Conservation (phyloP, 2,113 vertebrate species). For the Manacus vitellinus region DNA sequence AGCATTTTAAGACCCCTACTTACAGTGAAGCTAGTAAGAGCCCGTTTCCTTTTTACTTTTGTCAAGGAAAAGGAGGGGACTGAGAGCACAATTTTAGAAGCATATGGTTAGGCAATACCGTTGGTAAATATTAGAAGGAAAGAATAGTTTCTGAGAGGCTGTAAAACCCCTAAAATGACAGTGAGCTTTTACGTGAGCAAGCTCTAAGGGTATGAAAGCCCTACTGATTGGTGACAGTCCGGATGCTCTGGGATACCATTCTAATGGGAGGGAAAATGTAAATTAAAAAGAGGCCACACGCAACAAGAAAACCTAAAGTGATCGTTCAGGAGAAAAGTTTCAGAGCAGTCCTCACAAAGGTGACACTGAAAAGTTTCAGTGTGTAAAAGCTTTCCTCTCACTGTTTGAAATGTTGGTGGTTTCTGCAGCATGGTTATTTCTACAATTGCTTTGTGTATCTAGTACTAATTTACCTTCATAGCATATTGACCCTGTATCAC, state of each 20-base stretch:
- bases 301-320: background rate
- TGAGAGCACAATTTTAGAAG: background rate
- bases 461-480: slow-evolving; percentile 12
- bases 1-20: slow-evolving; percentile 17
- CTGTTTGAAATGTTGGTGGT: background rate
- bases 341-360: background rate
- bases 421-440: background rate
- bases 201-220: background rate
- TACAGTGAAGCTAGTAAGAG: background rate
- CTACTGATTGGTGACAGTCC: background rate
- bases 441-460: background rate
- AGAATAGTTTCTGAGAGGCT: background rate
- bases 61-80: background rate
- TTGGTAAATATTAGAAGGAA: slow-evolving; percentile 26
- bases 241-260: background rate
- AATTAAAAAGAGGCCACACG: background rate
- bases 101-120: background rate
- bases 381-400: background rate
- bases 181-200: background rate
- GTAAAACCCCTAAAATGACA: slow-evolving; percentile 15
- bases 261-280: background rate
- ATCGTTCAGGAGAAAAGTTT: background rate
- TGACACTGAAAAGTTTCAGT: background rate
- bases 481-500: background rate
- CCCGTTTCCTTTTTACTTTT: slow-evolving; percentile 2